A percentile compares a stretch with the other conserved stretches of the same genome.
Evolutionary conservation across 2,888 invertebrate genomes (phyloP).

Genomic region (Encarsia formosa): DNA sequence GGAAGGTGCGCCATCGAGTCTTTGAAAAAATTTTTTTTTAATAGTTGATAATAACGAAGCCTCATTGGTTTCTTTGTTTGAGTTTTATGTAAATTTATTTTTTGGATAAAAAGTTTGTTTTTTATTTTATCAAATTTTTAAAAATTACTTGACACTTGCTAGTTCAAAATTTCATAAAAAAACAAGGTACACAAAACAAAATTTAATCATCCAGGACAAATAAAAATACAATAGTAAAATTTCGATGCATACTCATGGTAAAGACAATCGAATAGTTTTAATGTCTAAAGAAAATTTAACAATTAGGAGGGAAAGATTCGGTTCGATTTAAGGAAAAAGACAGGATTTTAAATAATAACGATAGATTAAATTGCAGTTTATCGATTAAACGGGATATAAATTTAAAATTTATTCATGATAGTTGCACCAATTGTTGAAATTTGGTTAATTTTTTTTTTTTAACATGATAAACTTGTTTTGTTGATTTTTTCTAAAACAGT

Average conservation of each 20-base stretch:
- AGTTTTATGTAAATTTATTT: slow-evolving; percentile 22
- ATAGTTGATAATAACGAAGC: slow-evolving; percentile 23
- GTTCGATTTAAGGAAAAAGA: slow-evolving; percentile 11
- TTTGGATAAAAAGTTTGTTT: slow-evolving; percentile 15
- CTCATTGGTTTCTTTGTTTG: slow-evolving; percentile 17
- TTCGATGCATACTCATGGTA: slow-evolving; percentile 22
- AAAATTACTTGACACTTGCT: slow-evolving; percentile 9
- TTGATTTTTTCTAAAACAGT: too few relatives aligned
- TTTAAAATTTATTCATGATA: slow-evolving; percentile 11
- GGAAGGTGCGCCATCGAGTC: slow-evolving; percentile 27
- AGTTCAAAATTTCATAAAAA: slow-evolving; percentile 13
- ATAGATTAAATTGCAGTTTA: too few relatives aligned
- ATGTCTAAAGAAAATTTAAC: not conserved
- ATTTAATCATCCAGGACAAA: slow-evolving; percentile 6
- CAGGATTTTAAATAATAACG: slow-evolving; percentile 20
- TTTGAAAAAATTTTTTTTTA: slow-evolving; percentile 17
- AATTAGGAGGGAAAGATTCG: slow-evolving; percentile 9
- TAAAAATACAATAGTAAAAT: slow-evolving; percentile 16
- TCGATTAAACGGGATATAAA: too few relatives aligned
- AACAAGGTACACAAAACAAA: slow-evolving; percentile 10
- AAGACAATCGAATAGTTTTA: slow-evolving; percentile 9
- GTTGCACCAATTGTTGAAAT: slow-evolving; percentile 25
- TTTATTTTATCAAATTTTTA: slow-evolving; percentile 25
- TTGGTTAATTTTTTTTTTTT: slow-evolving; percentile 11
- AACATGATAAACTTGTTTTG: slow-evolving; percentile 3